Evolutionary conservation across 2,797 vertebrate genomes (phyloP).

Genomic region (Acrocephalus scirpaceus): DNA sequence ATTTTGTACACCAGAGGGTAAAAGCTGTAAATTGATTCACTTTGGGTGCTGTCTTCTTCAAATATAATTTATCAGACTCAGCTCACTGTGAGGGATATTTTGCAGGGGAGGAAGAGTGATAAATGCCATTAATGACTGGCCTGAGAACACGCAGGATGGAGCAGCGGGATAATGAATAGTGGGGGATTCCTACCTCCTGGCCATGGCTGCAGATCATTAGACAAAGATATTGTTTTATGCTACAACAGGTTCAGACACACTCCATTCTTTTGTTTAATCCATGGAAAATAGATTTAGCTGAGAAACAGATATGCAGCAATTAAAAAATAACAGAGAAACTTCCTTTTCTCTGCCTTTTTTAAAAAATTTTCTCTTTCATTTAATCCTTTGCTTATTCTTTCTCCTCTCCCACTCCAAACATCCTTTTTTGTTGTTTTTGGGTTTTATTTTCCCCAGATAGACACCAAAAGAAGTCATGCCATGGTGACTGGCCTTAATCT

Average conservation of each 20-base stretch:
- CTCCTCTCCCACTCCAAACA: background rate
- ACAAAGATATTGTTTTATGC: background rate
- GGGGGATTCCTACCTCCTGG: slow-evolving; percentile 1
- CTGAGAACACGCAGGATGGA: background rate
- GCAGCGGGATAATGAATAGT: background rate
- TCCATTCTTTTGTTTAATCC: background rate
- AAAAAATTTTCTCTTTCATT: background rate
- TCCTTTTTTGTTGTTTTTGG: background rate
- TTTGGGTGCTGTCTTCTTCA: background rate
- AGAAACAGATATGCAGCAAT: background rate
- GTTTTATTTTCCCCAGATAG: background rate
- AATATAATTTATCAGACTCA: background rate
- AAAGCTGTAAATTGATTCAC: background rate
- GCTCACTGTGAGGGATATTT: background rate
- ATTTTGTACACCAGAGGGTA: background rate
- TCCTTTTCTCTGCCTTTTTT: background rate
- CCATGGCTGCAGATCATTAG: background rate
- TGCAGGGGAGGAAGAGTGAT: background rate
- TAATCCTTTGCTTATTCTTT: background rate
- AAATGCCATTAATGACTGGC: slow-evolving; percentile 12
- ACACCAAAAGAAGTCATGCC: background rate
- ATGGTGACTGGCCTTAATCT: background rate
- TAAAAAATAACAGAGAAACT: background rate
- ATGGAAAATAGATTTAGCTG: background rate
- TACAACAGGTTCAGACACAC: background rate